A percentile compares a stretch with the other conserved stretches of the same genome.
phyloP scores from a whole-genome alignment of 2,888 invertebrate species.

The Eurytoma adleriae region DNA sequence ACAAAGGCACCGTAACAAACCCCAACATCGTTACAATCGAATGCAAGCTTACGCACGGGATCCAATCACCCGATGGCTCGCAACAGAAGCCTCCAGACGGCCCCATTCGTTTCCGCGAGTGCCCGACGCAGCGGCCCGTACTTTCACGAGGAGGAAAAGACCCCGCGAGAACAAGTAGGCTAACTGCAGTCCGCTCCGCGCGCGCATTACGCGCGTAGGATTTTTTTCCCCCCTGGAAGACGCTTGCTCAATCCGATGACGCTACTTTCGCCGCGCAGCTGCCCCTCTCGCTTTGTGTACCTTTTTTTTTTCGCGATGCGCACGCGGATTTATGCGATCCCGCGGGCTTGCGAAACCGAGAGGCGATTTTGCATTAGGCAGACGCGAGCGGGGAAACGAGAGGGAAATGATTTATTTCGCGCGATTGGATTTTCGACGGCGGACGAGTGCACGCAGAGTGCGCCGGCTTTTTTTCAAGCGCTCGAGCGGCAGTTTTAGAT shows the following conservation, averaged over 20 bases:
- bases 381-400: neutral
- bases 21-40: neutral
- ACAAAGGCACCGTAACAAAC: neutral
- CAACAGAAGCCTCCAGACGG: no score
- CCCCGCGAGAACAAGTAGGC: slow-evolving; percentile 30
- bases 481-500: neutral
- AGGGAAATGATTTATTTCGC: slow-evolving; percentile 15
- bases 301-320: neutral
- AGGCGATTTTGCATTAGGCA: slow-evolving; percentile 18
- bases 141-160: slow-evolving; percentile 25
- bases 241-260: slow-evolving; percentile 9
- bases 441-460: neutral
- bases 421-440: slow-evolving; percentile 21
- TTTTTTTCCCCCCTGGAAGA: slow-evolving; percentile 1
- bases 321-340: neutral
- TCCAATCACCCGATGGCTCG: no score
- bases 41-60: neutral
- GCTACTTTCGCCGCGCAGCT: slow-evolving; percentile 16
- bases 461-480: no score
- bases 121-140: neutral
- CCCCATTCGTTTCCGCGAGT: neutral
- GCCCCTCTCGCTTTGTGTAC: neutral
- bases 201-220: neutral
- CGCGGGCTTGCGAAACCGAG: slow-evolving; percentile 32
- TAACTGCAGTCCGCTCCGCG: slow-evolving; percentile 26